Evolutionary conservation across 2,797 vertebrate species (phyloP).

Genomic region (Arctocebus calabarensis): DNA sequence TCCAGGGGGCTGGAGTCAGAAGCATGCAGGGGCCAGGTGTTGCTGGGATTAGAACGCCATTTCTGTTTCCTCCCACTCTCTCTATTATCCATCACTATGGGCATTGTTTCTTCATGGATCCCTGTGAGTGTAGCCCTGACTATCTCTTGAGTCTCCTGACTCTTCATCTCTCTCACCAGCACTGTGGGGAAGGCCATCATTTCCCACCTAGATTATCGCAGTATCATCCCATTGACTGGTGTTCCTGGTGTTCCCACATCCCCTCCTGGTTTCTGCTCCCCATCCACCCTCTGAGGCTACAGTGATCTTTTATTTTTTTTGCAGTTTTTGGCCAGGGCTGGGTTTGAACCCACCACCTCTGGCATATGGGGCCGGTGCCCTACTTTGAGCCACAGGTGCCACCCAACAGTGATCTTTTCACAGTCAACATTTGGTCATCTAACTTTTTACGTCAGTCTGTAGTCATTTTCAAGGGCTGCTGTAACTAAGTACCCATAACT

Average conservation of each 20-base stretch:
- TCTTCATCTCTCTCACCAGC: not conserved
- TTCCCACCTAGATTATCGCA: not conserved
- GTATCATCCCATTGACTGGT: not conserved
- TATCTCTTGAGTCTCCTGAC: not conserved
- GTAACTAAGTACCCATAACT: not conserved
- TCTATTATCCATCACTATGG: not conserved
- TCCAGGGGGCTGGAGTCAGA: not conserved
- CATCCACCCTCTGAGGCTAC: not conserved
- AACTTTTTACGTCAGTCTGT: not conserved
- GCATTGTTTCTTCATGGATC: not conserved
- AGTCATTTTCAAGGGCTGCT: not conserved
- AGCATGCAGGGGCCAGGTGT: not conserved
- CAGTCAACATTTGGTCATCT: not conserved
- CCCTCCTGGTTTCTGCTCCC: not conserved
- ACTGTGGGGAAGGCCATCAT: not conserved
- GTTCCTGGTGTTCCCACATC: not conserved
- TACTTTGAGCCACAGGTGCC: too few relatives aligned
- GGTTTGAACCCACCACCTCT: too few relatives aligned
- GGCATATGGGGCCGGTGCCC: too few relatives aligned
- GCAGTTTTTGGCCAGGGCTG: too few relatives aligned
- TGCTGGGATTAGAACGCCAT: slow-evolving; percentile 9
- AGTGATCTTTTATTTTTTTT: not conserved
- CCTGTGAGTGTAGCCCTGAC: not conserved
- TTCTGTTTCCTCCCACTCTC: not conserved
- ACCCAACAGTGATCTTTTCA: not conserved